These are phyloP conservation scores for Nestor notabilis DNA, from an alignment of 2,113 vertebrate genomes.

Conservation along the genomic window DNA sequence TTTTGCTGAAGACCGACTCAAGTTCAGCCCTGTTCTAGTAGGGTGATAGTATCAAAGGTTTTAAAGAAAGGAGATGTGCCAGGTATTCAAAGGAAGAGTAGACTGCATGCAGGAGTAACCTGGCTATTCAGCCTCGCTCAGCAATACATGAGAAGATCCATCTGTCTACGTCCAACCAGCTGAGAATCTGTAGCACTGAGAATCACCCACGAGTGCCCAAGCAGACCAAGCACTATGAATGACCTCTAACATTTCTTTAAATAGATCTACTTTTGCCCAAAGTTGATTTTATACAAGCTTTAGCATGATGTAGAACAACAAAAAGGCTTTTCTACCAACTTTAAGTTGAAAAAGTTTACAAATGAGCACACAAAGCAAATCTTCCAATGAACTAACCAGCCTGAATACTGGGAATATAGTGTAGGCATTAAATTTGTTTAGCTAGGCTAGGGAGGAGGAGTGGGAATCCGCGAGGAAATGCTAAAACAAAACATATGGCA, in stretches of 20 bases:
- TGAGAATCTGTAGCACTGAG: background rate
- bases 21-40: background rate
- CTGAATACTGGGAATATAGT: background rate
- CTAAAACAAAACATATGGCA: constrained; percentile 57
- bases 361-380: background rate
- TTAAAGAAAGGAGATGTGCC: background rate
- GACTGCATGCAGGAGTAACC: background rate
- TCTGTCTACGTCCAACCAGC: background rate
- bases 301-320: background rate
- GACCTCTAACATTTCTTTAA: background rate
- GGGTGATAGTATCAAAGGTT: background rate
- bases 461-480: constrained; percentile 15
- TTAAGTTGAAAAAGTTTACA: background rate
- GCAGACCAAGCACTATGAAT: background rate
- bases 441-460: constrained; percentile 2
- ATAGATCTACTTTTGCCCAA: background rate
- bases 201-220: background rate
- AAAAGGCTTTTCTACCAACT: background rate
- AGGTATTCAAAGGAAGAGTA: background rate
- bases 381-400: background rate
- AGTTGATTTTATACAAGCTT: background rate
- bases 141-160: background rate
- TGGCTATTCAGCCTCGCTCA: background rate
- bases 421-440: constrained; percentile 21
- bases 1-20: background rate